Evolutionary conservation across 2,113 vertebrate genomes (phyloP), one percentile per base, ranked within the genome.

Genomic region (Zosterops pallidus): DNA sequence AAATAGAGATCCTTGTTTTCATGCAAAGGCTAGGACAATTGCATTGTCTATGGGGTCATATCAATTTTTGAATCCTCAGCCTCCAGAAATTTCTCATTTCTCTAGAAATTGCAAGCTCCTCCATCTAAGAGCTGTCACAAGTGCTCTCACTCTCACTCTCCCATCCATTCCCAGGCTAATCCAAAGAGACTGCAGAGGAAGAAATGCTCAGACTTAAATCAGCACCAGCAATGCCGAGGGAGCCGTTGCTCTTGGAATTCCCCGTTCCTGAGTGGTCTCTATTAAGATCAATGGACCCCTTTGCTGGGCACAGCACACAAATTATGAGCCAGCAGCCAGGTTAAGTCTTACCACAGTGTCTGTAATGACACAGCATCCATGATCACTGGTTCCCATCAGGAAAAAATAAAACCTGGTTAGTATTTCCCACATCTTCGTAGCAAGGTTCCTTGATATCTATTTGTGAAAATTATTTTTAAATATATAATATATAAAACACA

Each of bases 361-460:
- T 93, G 20, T 69, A 95, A 92, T 69, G 83, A 95, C 90, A 86
- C 67, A 94, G 72, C 72, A 82, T 94, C 88, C 83, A 12, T 28
- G 69, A 55, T 44, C 95, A 86, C 93, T 72, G 71, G 9, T 52
- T 93, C 64, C 90, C 93, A 96, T 81, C 93, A 96, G 95, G 95
- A 96, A 96, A 89, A 89, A 96, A 96, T 96, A 76, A 97, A 90
- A 70, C 69, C 33, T 33, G 88, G 60, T 49, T 88, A 93, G 77
- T 26, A 78, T 82, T 94, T 93, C 88, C 88, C 80, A 90, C 72
- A 89, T 89, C 92, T 90, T 93, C 15, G 4, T 16, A 77, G 86
- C 56, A 49, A 76, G 29, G 83, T 80, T 76, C 75, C 71, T 94
- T 52, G 78, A 78, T 94, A 94, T 96, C 90, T 94, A 29, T 91